These are phyloP conservation scores for Ferrisia virgata DNA, from an alignment of 2,888 invertebrate genomes.

Conservation along the genomic window DNA sequence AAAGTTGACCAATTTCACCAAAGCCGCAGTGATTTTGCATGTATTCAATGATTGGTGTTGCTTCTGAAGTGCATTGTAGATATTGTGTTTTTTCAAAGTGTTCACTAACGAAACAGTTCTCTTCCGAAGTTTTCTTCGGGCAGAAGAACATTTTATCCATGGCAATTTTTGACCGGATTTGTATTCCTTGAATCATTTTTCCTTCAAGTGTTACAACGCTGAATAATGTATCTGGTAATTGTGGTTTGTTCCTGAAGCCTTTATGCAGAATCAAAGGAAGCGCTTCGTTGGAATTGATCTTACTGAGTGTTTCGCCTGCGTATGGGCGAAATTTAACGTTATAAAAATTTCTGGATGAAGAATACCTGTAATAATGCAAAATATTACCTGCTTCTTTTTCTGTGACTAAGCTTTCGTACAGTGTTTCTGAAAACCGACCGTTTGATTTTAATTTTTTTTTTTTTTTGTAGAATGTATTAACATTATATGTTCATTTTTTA, in stretches of 20 bases:
- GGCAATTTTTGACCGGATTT: too few relatives aligned
- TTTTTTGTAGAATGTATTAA: too few relatives aligned
- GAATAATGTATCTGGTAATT: not conserved
- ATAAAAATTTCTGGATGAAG: too few relatives aligned
- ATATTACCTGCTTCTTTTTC: too few relatives aligned
- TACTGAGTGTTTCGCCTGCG: too few relatives aligned
- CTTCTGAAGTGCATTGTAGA: not conserved
- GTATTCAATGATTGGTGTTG: not conserved
- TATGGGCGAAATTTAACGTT: too few relatives aligned
- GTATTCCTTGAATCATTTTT: not conserved
- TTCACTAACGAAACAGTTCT: not conserved
- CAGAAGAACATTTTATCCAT: not conserved
- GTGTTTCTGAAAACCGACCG: too few relatives aligned
- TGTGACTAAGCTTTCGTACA: too few relatives aligned
- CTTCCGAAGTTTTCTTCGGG: not conserved
- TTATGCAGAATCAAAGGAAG: not conserved
- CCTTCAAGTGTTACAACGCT: not conserved
- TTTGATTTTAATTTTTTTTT: too few relatives aligned
- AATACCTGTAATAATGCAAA: too few relatives aligned
- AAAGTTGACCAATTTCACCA: not conserved
- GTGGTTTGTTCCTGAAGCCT: too few relatives aligned
- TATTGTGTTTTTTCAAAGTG: not conserved
- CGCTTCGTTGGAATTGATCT: not conserved
- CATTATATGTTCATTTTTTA: too few relatives aligned
- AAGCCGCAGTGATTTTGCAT: not conserved